Percentiles rank a stretch among this genome's conserved stretches.
Evolutionary conservation across 2,888 invertebrate genomes (phyloP).

Genomic region (Zygogramma bicolorata): DNA sequence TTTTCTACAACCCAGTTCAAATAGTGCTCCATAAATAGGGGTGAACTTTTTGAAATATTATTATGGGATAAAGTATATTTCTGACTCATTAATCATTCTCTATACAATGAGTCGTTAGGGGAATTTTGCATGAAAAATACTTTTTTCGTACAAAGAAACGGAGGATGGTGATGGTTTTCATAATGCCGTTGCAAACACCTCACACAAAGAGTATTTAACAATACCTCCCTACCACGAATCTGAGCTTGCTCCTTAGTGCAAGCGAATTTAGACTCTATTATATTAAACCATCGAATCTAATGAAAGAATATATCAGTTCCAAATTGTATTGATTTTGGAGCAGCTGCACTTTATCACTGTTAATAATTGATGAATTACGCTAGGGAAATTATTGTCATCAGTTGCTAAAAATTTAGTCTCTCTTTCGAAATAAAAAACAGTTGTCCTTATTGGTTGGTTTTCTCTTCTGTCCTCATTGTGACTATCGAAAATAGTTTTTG

Average conservation of each 20-base stretch:
- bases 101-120: slow-evolving; percentile 57
- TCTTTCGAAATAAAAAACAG: too few species aligned
- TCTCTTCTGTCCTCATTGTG: too few species aligned
- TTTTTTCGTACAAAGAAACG: slow-evolving; percentile 58
- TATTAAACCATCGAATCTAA: slow-evolving; percentile 34
- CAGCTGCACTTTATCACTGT: slow-evolving; percentile 43
- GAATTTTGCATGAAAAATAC: slow-evolving; percentile 62
- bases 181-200: slow-evolving; percentile 41
- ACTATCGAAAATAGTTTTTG: too few species aligned
- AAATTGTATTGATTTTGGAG: slow-evolving; percentile 36
- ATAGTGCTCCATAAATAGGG: slow-evolving; percentile 35
- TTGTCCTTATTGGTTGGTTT: too few species aligned
- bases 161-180: slow-evolving; percentile 29
- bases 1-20: slow-evolving; percentile 14
- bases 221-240: slow-evolving; percentile 47
- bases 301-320: slow-evolving; percentile 33
- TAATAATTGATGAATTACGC: slow-evolving; percentile 48
- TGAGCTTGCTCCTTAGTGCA: slow-evolving; percentile 37
- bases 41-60: slow-evolving; percentile 38
- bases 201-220: slow-evolving; percentile 48
- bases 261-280: slow-evolving; percentile 48
- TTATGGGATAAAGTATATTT: slow-evolving; percentile 54
- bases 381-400: slow-evolving; percentile 33
- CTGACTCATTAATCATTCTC: slow-evolving; percentile 59
- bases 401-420: too few species aligned